Percentiles rank a stretch among this genome's conserved stretches.
Evolutionary conservation across 2,113 vertebrate species (phyloP).

Genomic region (Coracopsis vasa): DNA sequence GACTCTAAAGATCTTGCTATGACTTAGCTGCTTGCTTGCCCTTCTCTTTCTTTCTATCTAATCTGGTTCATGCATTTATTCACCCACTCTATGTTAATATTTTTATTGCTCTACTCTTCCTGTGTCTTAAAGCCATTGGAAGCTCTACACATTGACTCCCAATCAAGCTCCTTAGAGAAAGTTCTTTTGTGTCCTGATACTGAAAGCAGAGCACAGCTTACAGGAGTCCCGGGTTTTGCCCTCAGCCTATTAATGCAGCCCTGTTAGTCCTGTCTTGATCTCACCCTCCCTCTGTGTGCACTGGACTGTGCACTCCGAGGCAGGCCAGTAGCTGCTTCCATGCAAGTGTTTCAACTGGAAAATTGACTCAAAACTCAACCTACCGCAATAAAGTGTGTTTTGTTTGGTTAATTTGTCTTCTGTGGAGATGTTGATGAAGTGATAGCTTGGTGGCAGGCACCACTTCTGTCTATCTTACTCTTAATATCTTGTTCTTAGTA

Average conservation of each 20-base stretch:
- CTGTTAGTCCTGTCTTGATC: background rate
- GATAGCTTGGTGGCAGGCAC: background rate
- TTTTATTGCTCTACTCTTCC: background rate
- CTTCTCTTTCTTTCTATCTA: background rate
- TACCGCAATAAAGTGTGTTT: background rate
- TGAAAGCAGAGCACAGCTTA: background rate
- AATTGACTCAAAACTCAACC: conserved; percentile 29
- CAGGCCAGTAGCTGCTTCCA: background rate
- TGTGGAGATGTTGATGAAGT: background rate
- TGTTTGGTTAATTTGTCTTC: background rate
- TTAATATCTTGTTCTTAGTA: background rate
- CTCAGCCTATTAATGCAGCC: background rate
- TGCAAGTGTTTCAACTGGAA: conserved; percentile 45
- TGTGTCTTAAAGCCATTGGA: background rate
- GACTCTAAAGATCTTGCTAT: background rate
- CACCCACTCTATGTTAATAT: background rate
- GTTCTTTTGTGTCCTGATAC: rapidly evolving
- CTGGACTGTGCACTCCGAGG: background rate
- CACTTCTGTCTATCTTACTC: background rate
- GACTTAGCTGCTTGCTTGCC: background rate
- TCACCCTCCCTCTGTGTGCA: background rate
- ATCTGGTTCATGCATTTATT: background rate
- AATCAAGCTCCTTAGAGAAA: background rate
- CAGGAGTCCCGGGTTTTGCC: background rate
- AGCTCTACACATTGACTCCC: background rate